These are phyloP conservation scores for Idris sp. DNA, from an alignment of 1,140 invertebrate genomes.

Conservation along the genomic window DNA sequence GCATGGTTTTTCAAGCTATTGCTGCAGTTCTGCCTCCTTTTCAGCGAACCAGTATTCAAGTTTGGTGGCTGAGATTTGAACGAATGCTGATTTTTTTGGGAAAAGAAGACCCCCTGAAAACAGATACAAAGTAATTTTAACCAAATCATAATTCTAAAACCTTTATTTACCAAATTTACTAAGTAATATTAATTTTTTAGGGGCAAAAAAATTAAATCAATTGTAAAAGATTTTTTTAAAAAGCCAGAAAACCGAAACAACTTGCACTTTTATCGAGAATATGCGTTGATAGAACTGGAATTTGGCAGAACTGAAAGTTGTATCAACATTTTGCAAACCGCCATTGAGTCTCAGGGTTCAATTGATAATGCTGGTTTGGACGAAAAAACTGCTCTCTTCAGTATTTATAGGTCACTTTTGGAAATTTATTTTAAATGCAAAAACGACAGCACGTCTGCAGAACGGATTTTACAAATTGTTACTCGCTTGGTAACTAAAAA, in stretches of 20 bases:
- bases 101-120: constrained; percentile 74
- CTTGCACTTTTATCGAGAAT: constrained; percentile 80
- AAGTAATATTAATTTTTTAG: too few relatives aligned
- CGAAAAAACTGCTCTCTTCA: constrained; percentile 72
- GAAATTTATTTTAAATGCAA: constrained; percentile 72
- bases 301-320: constrained; percentile 74
- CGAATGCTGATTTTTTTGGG: constrained; percentile 78
- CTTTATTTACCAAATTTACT: too few relatives aligned
- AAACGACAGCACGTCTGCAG: constrained; percentile 53
- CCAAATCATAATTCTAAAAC: too few relatives aligned
- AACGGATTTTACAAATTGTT: constrained; percentile 62
- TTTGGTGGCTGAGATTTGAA: constrained; percentile 82
- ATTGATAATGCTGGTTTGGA: constrained; percentile 52
- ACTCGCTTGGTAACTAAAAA: constrained; percentile 54
- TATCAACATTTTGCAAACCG: constrained; percentile 77
- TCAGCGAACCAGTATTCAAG: constrained; percentile 76
- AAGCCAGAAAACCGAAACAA: constrained; percentile 79
- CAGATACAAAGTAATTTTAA: constrained; percentile 61
- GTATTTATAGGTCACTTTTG: constrained; percentile 74
- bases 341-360: constrained; percentile 70
- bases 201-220: constrained; percentile 76
- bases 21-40: constrained; percentile 64
- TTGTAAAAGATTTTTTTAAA: constrained; percentile 80
- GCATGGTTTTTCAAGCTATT: constrained; percentile 68
- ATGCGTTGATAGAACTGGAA: constrained; percentile 82